Evolutionary conservation across 2,797 vertebrate species (phyloP), one percentile per base, ranked within the genome.

Genomic region (Bradypodion pumilum): DNA sequence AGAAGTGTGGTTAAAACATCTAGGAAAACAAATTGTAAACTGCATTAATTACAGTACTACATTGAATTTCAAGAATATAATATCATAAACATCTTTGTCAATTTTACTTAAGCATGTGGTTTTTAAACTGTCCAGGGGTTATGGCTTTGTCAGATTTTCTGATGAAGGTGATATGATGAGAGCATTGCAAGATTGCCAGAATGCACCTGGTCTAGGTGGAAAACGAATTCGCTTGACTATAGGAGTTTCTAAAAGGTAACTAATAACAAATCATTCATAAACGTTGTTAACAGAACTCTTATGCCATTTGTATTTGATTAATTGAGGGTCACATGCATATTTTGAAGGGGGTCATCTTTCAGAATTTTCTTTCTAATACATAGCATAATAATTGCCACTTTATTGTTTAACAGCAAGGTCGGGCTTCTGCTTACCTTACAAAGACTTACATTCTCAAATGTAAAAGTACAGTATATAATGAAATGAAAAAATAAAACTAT

Each of bases 141-240:
- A 98, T 87, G 98, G 97, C 82, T 98, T 97, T 72, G 97, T 98
- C 90, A 97, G 98, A 95, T 98, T 98, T 88, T 96, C 95, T 72
- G 97, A 98, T 80, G 97, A 98, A 95, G 95, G 92, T 7, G 98
- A 98, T 94, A 97, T 98, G 96, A 98, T 97, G 96, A 97, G 97
- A 94, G 97, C 97, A 7, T 96, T 98, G 79, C 97, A 98, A 94
- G 98, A 98, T 94, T 98, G 97, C 91, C 98, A 98, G 96, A 97
- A 97, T 60, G 97, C 97, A 32, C 93, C 97, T 89, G 96, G 96
- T 79, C 96, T 98, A 66, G 97, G 97, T 49, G 97, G 97, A 44
- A 98, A 98, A 92, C 93, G 97, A 66, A 97, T 98, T 91, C 94
- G 97, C 72, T 97, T 98, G 90, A 98, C 97, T 82, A 96, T 98